These are phyloP conservation scores for Rotaria magnacalcarata DNA, from an alignment of 2,888 invertebrate species.

Conservation along the genomic window DNA sequence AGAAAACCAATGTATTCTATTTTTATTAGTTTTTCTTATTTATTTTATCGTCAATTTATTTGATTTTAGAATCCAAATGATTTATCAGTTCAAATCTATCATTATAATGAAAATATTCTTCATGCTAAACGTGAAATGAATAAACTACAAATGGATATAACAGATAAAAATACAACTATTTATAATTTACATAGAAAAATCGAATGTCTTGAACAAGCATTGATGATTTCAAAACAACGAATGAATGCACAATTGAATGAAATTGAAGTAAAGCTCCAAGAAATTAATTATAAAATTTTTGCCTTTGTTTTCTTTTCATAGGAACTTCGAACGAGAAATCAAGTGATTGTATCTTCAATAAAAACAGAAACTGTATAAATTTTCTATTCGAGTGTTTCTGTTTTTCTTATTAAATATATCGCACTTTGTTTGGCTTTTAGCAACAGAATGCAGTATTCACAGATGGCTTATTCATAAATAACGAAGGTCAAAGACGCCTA, in stretches of 20 bases:
- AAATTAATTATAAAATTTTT: too few species aligned
- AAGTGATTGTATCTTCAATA: neutral
- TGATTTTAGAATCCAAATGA: neutral
- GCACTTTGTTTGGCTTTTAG: neutral
- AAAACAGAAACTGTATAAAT: too few species aligned
- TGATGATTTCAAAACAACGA: slow-evolving; percentile 9
- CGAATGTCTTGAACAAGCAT: slow-evolving; percentile 32
- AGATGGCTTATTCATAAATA: neutral
- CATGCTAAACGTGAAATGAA: slow-evolving; percentile 32
- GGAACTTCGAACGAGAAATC: slow-evolving; percentile 10
- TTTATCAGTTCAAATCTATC: neutral
- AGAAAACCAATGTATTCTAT: neutral
- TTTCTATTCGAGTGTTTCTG: too few species aligned
- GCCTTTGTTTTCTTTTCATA: neutral
- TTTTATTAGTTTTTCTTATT: too few species aligned
- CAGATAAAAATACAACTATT: slow-evolving; percentile 21
- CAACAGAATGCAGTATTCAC: neutral
- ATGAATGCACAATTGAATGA: slow-evolving; percentile 31
- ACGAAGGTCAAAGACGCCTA: neutral
- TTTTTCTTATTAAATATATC: too few species aligned
- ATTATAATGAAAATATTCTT: slow-evolving; percentile 12
- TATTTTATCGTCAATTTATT: neutral
- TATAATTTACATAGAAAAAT: slow-evolving; percentile 1
- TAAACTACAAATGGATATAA: slow-evolving; percentile 1
- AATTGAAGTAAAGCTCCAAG: neutral